A percentile compares a stretch with the other conserved stretches of the same genome.
Evolutionary conservation across 2,113 vertebrate genomes (phyloP).

Genomic region (Romanogobio albipinnatus): DNA sequence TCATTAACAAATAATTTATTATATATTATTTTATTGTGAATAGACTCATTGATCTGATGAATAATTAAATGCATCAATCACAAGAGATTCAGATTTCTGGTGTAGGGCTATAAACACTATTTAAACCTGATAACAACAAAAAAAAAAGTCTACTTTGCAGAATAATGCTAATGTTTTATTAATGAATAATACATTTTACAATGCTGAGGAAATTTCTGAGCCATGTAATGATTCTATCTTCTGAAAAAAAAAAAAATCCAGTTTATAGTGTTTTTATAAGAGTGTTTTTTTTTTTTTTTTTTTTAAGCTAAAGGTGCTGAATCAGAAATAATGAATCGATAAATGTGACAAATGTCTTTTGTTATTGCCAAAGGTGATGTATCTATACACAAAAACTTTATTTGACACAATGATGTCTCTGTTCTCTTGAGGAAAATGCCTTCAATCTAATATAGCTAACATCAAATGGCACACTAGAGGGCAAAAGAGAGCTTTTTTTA

Average conservation of each 20-base stretch:
- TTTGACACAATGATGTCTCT: neutral
- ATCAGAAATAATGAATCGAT: neutral
- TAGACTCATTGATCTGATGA: neutral
- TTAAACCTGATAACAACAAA: neutral
- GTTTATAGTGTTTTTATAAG: too few relatives aligned
- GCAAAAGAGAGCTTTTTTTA: neutral
- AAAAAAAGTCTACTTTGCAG: neutral
- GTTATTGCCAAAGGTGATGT: neutral
- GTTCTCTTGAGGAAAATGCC: neutral
- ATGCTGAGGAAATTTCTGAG: neutral
- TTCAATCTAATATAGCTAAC: neutral
- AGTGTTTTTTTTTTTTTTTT: too few relatives aligned
- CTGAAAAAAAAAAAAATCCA: neutral
- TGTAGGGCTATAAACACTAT: neutral
- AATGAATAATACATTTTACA: neutral
- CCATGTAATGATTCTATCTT: neutral
- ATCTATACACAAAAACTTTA: neutral
- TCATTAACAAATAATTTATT: neutral
- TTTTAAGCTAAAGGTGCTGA: neutral
- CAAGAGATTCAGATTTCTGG: neutral
- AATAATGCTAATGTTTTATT: neutral
- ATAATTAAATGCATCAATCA: neutral
- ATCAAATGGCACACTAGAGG: slow-evolving; percentile 6
- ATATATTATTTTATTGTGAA: neutral
- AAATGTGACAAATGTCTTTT: neutral